Evolutionary conservation across 2,797 vertebrate species (phyloP).

Genomic region (Liparis tanakae): DNA sequence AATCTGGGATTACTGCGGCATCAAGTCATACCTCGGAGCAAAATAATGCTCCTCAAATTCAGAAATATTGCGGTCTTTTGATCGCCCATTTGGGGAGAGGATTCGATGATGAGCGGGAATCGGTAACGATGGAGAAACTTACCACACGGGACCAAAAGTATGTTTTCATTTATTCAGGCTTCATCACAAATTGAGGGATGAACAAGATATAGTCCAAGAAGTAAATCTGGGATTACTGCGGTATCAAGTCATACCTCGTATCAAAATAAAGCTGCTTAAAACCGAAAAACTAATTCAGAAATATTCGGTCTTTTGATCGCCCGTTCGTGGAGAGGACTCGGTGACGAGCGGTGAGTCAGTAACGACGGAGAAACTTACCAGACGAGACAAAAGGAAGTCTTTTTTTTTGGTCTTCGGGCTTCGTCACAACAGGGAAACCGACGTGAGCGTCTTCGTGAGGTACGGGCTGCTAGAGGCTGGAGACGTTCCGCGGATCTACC

Average conservation of each 20-base stretch:
- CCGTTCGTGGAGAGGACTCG: background rate
- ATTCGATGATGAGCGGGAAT: background rate
- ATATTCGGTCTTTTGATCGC: background rate
- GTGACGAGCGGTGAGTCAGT: too few relatives aligned
- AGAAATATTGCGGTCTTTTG: background rate
- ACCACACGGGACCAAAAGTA: too few relatives aligned
- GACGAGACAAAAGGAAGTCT: too few relatives aligned
- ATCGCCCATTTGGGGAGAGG: background rate
- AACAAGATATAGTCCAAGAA: conserved; percentile 27
- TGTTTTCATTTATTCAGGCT: background rate
- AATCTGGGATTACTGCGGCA: conserved; percentile 33
- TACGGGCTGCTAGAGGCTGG: background rate
- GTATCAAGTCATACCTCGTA: background rate
- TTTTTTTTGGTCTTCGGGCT: background rate
- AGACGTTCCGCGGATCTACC: background rate
- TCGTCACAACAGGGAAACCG: background rate
- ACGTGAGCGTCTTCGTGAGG: background rate
- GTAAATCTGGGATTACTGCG: conserved; percentile 39
- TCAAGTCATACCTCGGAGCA: conserved; percentile 6
- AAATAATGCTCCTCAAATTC: conserved; percentile 5
- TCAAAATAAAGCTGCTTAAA: conserved; percentile 20
- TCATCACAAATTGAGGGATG: conserved; percentile 36
- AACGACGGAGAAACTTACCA: too few relatives aligned
- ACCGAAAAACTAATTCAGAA: background rate
- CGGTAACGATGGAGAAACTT: too few relatives aligned